Conservation (phyloP, 2,797 vertebrate genomes). For the Ceryle rudis region DNA sequence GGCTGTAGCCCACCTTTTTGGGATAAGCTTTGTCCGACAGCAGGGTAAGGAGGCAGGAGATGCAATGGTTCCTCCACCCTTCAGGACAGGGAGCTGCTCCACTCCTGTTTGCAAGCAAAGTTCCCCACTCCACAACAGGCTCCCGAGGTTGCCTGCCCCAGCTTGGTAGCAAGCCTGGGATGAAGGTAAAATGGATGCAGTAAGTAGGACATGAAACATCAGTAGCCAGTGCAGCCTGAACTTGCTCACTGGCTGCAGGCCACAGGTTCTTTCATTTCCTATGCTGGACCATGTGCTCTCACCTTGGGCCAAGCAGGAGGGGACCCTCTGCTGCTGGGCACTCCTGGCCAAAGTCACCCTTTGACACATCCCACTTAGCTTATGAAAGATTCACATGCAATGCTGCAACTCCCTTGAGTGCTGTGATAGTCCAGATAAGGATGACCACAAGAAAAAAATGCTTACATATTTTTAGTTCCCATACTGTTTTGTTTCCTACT, state of each 20-base stretch:
- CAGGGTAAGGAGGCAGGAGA: neutral
- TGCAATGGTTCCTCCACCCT: neutral
- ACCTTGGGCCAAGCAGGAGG: neutral
- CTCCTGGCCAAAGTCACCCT: neutral
- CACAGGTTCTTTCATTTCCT: accelerated
- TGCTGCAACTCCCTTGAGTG: neutral
- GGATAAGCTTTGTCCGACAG: neutral
- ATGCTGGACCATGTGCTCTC: accelerated
- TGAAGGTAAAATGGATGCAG: neutral
- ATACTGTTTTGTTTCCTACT: neutral
- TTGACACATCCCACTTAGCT: neutral
- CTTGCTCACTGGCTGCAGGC: accelerated
- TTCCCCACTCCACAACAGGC: accelerated
- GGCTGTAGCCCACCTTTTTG: neutral
- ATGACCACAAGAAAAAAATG: neutral
- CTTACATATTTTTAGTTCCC: neutral
- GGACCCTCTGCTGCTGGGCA: neutral
- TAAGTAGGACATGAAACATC: neutral
- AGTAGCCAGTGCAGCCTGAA: neutral
- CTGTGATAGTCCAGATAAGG: neutral
- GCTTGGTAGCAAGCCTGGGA: neutral
- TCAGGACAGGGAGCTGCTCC: neutral
- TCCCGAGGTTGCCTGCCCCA: accelerated
- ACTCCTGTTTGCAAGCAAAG: neutral
- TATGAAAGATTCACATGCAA: neutral